A percentile compares a stretch with the other conserved stretches of the same genome.
phyloP scores from a whole-genome alignment of 92 coral and sea anemone genomes.

The Ricordea florida region DNA sequence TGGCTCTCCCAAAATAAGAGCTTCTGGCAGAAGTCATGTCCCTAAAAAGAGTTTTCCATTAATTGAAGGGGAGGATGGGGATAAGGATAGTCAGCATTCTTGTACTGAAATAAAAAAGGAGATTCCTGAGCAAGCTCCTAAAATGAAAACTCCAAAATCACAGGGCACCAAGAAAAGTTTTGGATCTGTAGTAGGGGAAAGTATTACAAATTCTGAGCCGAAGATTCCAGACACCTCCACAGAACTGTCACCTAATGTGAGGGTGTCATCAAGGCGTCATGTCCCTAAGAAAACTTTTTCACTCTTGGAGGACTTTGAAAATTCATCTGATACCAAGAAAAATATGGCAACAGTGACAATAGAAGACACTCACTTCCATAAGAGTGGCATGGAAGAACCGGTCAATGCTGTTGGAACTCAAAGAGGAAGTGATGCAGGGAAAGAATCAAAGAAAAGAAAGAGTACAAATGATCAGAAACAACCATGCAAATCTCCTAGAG shows the following conservation, averaged over 20 bases:
- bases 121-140: neutral
- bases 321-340: no score
- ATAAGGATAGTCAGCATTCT: no score
- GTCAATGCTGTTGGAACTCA: neutral
- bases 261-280: conserved; percentile 26
- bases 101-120: neutral
- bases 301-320: conserved; percentile 13
- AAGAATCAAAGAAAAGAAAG: neutral
- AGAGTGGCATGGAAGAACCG: no score
- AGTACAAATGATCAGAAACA: neutral
- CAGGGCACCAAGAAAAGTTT: neutral
- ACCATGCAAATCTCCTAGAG: neutral
- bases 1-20: neutral
- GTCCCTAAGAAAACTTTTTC: conserved; percentile 24
- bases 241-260: conserved; percentile 9
- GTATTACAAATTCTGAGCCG: neutral
- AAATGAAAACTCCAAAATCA: conserved; percentile 1
- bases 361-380: no score
- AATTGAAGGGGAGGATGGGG: neutral
- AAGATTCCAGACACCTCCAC: neutral
- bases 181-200: neutral
- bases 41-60: conserved; percentile 5
- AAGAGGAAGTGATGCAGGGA: neutral
- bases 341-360: no score
- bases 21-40: neutral